Evolutionary conservation across 2,888 invertebrate genomes (phyloP), one percentile per base, ranked within the genome.

Genomic region (Drosophila crucigera): DNA sequence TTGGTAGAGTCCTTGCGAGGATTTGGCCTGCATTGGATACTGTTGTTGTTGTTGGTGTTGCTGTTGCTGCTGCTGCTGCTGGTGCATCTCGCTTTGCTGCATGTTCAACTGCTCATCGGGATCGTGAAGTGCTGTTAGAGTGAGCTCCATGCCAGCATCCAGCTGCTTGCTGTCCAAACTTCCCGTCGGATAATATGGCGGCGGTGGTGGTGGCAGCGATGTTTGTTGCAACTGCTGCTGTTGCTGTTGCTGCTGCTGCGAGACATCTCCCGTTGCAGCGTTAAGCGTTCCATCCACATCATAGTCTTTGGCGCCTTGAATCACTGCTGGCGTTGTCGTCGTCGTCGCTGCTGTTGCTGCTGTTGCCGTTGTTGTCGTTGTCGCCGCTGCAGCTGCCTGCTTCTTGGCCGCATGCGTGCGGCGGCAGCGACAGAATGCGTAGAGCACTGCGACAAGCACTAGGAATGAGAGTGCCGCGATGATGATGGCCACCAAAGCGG

Each of bases 151-250:
- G 68, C 84, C 84, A 6, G 87, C 86, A 39, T 90, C 91, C 58
- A 86, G 71, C 68, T 91, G 87, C 71, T 92, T 92, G 79, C 90
- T 91, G 69, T 92, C 91, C 72, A 91, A 78, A 56, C 90, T 90
- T 65, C 90, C 89, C 4, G 86, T 85, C 5, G 90, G 91, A 64
- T 91, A 91, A 73, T 91, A 92, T 6, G 92, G 90, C 19, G 91
- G 92, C 4, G 92, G 92, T 14, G 92, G 91, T 11, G 89, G 88
- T 9, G 77, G 64, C 16, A 69, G 49, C 22, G 61, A 39, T 11
- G 69, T 47, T 25, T 49, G 73, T 54, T 59, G 65, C 59, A 67
- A 85, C 33, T 30, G 10, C 41, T 31, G 30, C 41, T 39, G 37
- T 2, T 31, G 30, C 41, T 39, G 37, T 1, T 56, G 56, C 30